Percentiles rank a stretch among this genome's conserved stretches.
phyloP scores from a whole-genome alignment of 1,140 invertebrate species.

The Berghia stephanieae region DNA sequence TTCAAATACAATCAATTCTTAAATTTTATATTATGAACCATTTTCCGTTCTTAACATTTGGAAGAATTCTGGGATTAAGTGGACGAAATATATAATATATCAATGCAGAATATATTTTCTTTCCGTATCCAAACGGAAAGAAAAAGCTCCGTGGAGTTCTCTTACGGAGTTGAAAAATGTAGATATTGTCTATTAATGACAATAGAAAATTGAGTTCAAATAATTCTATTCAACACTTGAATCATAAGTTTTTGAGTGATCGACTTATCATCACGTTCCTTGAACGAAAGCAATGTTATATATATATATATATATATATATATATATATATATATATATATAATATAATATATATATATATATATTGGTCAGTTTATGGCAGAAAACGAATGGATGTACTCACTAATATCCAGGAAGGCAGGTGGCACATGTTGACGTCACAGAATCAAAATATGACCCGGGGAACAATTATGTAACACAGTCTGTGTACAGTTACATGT shows the following conservation, averaged over 20 bases:
- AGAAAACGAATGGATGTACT: slow-evolving; percentile 21
- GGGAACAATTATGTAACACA: slow-evolving; percentile 30
- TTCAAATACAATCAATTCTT: no score
- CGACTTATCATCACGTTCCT: no score
- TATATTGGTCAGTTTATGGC: slow-evolving; percentile 20
- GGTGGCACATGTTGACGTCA: slow-evolving; percentile 31
- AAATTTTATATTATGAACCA: no score
- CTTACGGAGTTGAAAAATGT: not conserved
- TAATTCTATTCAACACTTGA: not conserved
- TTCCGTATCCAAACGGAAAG: no score
- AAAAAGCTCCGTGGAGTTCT: no score
- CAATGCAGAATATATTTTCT: no score
- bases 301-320: not conserved
- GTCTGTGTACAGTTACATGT: slow-evolving; percentile 35
- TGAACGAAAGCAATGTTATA: no score
- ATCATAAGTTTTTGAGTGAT: no score
- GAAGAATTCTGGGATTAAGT: no score
- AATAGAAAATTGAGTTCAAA: not conserved
- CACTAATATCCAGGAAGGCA: slow-evolving; percentile 43
- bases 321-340: not conserved
- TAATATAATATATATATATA: not conserved
- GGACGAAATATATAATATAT: no score
- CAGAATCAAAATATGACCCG: slow-evolving; percentile 39
- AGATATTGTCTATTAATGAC: not conserved
- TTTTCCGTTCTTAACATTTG: no score